Base-by-base conservation (phyloP, 2,888 invertebrate species). In the Gymnoscelis rufifasciata region DNA sequence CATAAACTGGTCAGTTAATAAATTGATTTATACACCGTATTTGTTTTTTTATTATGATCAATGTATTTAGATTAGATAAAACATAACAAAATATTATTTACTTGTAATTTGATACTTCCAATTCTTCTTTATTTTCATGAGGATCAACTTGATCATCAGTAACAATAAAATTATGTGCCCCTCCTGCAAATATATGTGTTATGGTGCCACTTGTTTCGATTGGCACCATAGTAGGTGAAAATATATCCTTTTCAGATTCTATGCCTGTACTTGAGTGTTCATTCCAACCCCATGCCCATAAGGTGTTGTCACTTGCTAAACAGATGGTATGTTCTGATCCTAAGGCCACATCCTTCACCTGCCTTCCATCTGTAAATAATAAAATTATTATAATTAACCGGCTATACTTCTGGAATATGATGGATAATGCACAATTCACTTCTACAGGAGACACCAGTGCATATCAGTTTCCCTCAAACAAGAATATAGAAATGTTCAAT, bases 271-370 rank as follows among this genome's bases (percentile, higher is more conserved):
- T 95, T 28, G 94, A 94, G 80, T 96, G 96, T 67, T 96, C 96
- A 78, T 96, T 96, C 96, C 96, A 96, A 0, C 96, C 96, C 95
- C 96, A 96, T 12, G 93, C 91, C 67, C 91, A 92, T 4, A 95
- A 71, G 38, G 89, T 87, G 24, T 92, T 92, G 46, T 91, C 90
- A 51, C 87, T 90, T 60, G 90, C 90, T 53, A 94, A 76, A 51
- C 93, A 92, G 55, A 96, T 71, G 33, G 92, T 94, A 67, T 96
- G 96, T 64, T 96, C 95, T 0, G 95, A 94, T 1, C 96, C 96
- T 57, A 93, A 77, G 54, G 91, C 90, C 47, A 94, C 69, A 68
- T 92, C 90, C 55, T 76, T 74, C 2, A 92, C 81, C 64, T 68
- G 60, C 80, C 86, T 64, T 52, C 71, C 57, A 83, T 71, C 74